Conservation (phyloP, 2,113 vertebrate species). For the Lepidothrix coronata region DNA sequence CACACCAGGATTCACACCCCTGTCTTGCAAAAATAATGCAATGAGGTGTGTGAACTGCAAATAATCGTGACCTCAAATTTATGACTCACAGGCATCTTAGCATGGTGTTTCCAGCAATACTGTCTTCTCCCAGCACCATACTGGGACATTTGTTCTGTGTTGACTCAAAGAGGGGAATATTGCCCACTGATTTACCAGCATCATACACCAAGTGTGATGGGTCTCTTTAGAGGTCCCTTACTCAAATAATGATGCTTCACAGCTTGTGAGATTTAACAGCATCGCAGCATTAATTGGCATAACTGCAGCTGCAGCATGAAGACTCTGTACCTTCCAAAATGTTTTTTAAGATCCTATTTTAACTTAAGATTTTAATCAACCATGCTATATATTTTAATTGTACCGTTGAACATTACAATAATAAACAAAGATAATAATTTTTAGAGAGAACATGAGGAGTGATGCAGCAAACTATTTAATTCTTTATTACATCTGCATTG, state of each 20-base stretch:
- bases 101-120: constrained; percentile 5
- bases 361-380: background rate
- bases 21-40: constrained; percentile 50
- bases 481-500: constrained; percentile 40
- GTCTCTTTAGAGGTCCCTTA: background rate
- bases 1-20: constrained; percentile 59
- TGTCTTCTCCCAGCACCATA: constrained; percentile 22
- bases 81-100: constrained; percentile 19
- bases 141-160: background rate
- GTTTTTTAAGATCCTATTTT: background rate
- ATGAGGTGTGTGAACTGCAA: constrained; percentile 49
- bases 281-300: background rate
- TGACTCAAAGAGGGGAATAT: background rate
- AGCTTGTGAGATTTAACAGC: background rate
- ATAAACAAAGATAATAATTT: constrained; percentile 53
- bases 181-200: constrained; percentile 30
- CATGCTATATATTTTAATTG: background rate
- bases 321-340: background rate
- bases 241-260: background rate
- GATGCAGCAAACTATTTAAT: constrained; percentile 21
- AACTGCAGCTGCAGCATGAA: background rate
- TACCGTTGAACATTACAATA: constrained; percentile 11
- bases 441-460: constrained; percentile 7
- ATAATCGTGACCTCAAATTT: constrained; percentile 53
- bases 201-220: background rate